Conservation (phyloP, 2,113 vertebrate genomes). For the Barbus barbus region DNA sequence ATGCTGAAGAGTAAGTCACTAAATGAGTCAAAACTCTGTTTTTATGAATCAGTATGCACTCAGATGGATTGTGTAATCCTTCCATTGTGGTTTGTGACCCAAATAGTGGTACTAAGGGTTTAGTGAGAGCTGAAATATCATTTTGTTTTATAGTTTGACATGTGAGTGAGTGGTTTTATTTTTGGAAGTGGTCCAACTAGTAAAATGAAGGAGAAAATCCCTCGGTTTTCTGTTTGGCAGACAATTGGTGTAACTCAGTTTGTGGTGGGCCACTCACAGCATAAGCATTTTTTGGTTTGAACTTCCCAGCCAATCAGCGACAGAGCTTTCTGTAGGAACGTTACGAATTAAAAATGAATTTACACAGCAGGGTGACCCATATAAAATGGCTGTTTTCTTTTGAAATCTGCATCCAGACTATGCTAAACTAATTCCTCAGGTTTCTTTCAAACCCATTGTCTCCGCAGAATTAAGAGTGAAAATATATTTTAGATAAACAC, state of each 20-base stretch:
- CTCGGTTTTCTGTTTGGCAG: slow-evolving; percentile 46
- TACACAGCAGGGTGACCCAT: slow-evolving; percentile 46
- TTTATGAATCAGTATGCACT: slow-evolving; percentile 42
- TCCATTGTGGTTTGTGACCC: not conserved
- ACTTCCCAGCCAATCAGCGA: slow-evolving; percentile 53
- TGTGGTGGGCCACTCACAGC: slow-evolving; percentile 54
- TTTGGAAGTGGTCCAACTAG: slow-evolving; percentile 45
- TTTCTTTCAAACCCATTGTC: not conserved
- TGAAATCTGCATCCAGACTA: slow-evolving; percentile 43
- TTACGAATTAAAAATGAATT: slow-evolving; percentile 54
- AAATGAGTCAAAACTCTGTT: slow-evolving; percentile 41
- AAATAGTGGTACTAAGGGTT: slow-evolving; percentile 23
- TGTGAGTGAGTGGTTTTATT: slow-evolving; percentile 18
- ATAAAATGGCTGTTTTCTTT: slow-evolving; percentile 42
- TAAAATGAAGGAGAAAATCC: slow-evolving; percentile 47
- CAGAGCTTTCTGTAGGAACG: slow-evolving; percentile 38
- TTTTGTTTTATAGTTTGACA: slow-evolving; percentile 14
- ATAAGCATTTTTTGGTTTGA: slow-evolving; percentile 57
- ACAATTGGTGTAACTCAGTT: slow-evolving; percentile 28
- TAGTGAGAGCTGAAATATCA: slow-evolving; percentile 5
- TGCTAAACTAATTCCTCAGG: slow-evolving; percentile 10
- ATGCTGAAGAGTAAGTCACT: slow-evolving; percentile 19
- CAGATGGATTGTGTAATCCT: slow-evolving; percentile 30
- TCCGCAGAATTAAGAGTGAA: not conserved
- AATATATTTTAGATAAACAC: not conserved